A percentile compares a stretch with the other conserved stretches of the same genome.
Evolutionary conservation across 2,113 vertebrate genomes (phyloP).

Genomic region (Epinephelus cyanopodus): DNA sequence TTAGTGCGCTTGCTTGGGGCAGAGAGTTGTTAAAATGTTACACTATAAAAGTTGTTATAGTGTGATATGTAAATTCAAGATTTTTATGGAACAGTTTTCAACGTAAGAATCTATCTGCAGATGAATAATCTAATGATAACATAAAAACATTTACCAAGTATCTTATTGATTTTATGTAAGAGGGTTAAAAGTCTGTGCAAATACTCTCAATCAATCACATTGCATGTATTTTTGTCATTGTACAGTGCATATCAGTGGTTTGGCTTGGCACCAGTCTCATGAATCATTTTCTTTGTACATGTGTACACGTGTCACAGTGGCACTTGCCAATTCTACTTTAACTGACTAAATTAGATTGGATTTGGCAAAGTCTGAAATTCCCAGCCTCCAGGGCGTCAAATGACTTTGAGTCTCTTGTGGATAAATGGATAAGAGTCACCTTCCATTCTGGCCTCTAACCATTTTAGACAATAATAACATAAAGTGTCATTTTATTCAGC

Average conservation of each 20-base stretch:
- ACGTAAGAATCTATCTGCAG: not conserved
- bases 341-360: constrained; percentile 1
- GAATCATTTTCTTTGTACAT: not conserved
- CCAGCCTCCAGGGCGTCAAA: not conserved
- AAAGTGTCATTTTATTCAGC: not conserved
- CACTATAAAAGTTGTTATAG: too few species aligned
- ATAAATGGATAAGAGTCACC: constrained; percentile 12
- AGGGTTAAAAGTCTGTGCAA: not conserved
- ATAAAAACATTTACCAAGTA: not conserved
- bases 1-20: not conserved
- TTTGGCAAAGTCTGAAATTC: not conserved
- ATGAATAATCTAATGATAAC: not conserved
- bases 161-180: not conserved
- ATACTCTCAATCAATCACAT: not conserved
- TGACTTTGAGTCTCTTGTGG: not conserved
- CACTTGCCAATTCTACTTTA: constrained; percentile 4
- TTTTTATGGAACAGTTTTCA: not conserved
- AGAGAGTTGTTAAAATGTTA: not conserved
- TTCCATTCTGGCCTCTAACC: constrained; percentile 2
- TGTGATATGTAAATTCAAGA: not conserved
- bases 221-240: not conserved
- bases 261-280: not conserved
- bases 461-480: not conserved
- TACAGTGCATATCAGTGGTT: not conserved
- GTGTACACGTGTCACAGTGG: not conserved